Base-by-base conservation (phyloP, 2,113 vertebrate species). In the Machaerirhynchus nigripectus region DNA sequence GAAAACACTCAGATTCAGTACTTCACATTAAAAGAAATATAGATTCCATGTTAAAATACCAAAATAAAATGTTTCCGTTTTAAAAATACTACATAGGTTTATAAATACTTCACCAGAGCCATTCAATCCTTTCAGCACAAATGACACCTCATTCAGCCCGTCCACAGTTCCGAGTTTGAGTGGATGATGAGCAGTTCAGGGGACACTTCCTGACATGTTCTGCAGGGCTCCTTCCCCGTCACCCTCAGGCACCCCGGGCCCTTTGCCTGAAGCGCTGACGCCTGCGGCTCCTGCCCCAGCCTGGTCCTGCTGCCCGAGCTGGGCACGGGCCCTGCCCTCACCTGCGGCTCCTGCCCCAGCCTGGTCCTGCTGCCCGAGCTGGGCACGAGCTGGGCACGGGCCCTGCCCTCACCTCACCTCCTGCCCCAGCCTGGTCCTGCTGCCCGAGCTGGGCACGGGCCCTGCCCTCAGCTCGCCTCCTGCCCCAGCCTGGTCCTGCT, bases 271-370 rank as follows among this genome's bases (percentile, higher is more conserved):
- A 37, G 33, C 3, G 1, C 10, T 1, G 55, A 23, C 18, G 27
- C 27, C 37, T 7, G 2, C 0, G 24, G 35, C n/a, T 37, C 13
- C 60, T 15, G 11, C 33, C 11, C 40, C 12, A 40, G 0, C 31
- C 55, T 31, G 23, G 11, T 13, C 13, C 74, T 21, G n/a, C n/a
- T n/a, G n/a, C n/a, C 47, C 13, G 47, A 49, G 47, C 47, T 49
- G 40, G 49, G 49, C 49, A 50, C 49, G 24, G 49, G 12, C 28
- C 13, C 40, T 28, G 8, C 2, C 8, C 13, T 64, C 31, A 7
- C 18, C 23, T 56, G n/a, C 24, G 10, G 15, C 44, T 7, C 78
- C 31, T 3, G 3, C 2, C n/a, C n/a, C n/a, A n/a, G n/a, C n/a
- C 55, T 27, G 20, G 11, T 13, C 13, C 74, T 21, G 47, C 47